phyloP scores from a whole-genome alignment of 2,797 vertebrate species.

The Cuniculus paca region DNA sequence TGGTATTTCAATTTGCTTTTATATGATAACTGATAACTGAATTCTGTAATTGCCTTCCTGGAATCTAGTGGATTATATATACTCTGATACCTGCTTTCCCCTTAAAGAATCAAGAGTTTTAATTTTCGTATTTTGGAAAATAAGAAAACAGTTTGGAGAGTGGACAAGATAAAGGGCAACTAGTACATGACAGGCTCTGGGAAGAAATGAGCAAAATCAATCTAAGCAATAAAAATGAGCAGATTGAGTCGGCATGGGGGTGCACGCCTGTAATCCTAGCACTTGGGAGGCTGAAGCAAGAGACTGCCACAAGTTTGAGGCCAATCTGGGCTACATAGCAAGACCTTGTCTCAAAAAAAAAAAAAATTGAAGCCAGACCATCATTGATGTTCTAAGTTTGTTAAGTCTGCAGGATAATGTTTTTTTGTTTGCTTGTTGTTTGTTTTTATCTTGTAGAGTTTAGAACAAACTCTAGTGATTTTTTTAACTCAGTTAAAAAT shows the following conservation, averaged over 20 bases:
- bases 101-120: slow-evolving; percentile 30
- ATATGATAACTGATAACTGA: neutral
- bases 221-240: slow-evolving; percentile 52
- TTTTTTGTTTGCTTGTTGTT: neutral
- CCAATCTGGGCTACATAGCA: neutral
- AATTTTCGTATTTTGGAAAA: slow-evolving; percentile 18
- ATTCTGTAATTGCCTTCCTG: neutral
- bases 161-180: neutral
- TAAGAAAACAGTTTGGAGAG: neutral
- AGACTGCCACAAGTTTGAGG: neutral
- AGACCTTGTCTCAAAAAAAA: neutral
- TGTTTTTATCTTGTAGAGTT: slow-evolving; percentile 13
- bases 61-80: slow-evolving; percentile 1
- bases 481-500: slow-evolving; percentile 34
- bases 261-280: neutral
- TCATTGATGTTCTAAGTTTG: slow-evolving; percentile 26
- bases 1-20: neutral
- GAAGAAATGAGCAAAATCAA: neutral
- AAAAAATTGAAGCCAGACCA: neutral
- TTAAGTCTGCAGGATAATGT: neutral
- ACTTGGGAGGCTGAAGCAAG: neutral
- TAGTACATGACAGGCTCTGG: neutral
- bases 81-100: neutral
- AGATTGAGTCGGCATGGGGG: neutral
- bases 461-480: slow-evolving; percentile 28